phyloP scores from a whole-genome alignment of 92 coral and sea anemone species.

The Palythoa grandis region DNA sequence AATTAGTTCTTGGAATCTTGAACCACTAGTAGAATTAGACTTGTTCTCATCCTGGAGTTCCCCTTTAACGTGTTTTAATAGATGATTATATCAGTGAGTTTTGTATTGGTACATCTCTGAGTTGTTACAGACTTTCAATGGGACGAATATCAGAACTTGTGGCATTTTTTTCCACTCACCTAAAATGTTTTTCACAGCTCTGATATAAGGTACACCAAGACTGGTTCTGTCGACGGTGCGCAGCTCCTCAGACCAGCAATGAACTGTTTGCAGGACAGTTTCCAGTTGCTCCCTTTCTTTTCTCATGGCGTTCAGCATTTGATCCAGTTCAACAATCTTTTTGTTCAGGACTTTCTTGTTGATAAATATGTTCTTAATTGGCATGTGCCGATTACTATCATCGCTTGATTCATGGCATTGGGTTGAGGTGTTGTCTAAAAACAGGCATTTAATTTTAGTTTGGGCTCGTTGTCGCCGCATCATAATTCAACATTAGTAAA shows the following conservation, averaged over 20 bases:
- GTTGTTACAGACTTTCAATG: too few species aligned
- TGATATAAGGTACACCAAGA: slow-evolving; percentile 92
- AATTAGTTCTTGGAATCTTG: too few species aligned
- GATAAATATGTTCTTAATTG: slow-evolving; percentile 80
- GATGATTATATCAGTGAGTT: too few species aligned
- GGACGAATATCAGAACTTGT: too few species aligned
- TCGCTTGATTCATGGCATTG: slow-evolving; percentile 73
- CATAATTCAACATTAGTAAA: too few species aligned
- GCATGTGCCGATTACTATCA: slow-evolving; percentile 73
- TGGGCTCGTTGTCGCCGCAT: not conserved
- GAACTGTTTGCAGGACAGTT: slow-evolving; percentile 62
- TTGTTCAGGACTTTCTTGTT: slow-evolving; percentile 70
- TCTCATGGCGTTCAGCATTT: slow-evolving; percentile 74
- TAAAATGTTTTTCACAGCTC: slow-evolving; percentile 75
- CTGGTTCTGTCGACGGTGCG: slow-evolving; percentile 33
- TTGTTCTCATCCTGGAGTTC: too few species aligned
- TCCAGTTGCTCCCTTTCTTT: slow-evolving; percentile 75
- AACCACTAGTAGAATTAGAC: too few species aligned
- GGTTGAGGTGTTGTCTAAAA: slow-evolving; percentile 44
- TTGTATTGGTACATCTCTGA: too few species aligned
- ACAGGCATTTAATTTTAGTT: too few species aligned
- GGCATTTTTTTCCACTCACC: slow-evolving; percentile 57
- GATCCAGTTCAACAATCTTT: slow-evolving; percentile 76
- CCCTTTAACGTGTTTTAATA: too few species aligned
- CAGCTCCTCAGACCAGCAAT: slow-evolving; percentile 74